Evolutionary conservation across 2,113 vertebrate genomes (phyloP).

Genomic region (Danionella cerebrum): DNA sequence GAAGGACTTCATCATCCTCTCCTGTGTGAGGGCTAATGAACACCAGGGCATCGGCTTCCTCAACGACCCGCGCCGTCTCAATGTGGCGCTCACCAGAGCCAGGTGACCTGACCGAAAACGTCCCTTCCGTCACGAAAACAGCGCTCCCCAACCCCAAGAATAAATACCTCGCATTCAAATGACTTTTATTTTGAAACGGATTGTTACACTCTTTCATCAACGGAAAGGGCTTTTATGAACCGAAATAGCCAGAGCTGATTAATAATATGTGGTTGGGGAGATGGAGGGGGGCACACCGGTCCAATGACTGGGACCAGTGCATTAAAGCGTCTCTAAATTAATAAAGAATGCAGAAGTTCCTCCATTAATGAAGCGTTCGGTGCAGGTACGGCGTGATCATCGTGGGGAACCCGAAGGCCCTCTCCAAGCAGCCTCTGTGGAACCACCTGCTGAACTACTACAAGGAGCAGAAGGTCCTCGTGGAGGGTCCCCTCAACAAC

Average conservation of each 20-base stretch:
- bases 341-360: neutral
- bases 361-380: neutral
- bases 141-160: too few species aligned
- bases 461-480: slow-evolving; percentile 97
- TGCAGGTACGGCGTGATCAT: slow-evolving; percentile 93
- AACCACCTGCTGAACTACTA: slow-evolving; percentile 98
- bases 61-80: slow-evolving; percentile 94
- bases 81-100: slow-evolving; percentile 92
- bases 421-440: slow-evolving; percentile 97
- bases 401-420: slow-evolving; percentile 92
- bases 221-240: too few species aligned
- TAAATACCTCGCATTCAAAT: too few species aligned
- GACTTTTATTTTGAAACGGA: too few species aligned
- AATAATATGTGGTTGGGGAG: too few species aligned
- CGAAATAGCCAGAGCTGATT: too few species aligned
- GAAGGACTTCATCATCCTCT: slow-evolving; percentile 98
- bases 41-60: slow-evolving; percentile 97
- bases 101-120: too few species aligned
- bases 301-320: too few species aligned
- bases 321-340: neutral
- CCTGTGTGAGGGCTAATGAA: slow-evolving; percentile 93
- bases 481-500: slow-evolving; percentile 97
- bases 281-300: too few species aligned
- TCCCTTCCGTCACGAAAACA: too few species aligned
- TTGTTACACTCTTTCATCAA: too few species aligned